Evolutionary conservation across 2,113 vertebrate species (phyloP), one percentile per base, ranked within the genome.

Genomic region (Atherinomorus stipes): DNA sequence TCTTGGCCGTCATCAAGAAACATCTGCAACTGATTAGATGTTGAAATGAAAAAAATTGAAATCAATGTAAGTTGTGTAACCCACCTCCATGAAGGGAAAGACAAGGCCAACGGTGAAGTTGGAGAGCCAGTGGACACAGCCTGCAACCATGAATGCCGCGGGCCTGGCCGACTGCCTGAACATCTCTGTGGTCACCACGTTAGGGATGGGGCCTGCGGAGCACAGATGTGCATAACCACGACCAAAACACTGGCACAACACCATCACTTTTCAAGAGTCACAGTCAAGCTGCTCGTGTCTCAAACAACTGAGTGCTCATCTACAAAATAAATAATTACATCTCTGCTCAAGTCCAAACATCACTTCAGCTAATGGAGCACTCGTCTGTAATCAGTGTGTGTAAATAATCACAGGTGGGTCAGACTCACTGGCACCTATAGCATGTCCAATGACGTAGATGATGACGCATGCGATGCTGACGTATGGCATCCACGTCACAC

Each of bases 151-250:
- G 93, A 95, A 99, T 0, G 98, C 97, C 0, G 96, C 90, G 0
- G 97, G 93, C 12, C 97, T 92, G n/a, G 97, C 96, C 0, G 96
- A 95, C 91, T 99, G 97, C 67, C 97, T 92, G 92, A 99, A 99
- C 93, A 98, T 95, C 93, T 99, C 97, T 0, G 95, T 96, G 83
- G 96, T 95, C 58, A 97, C 83, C 86, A 98, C 94, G 0, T 88
- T 91, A 0, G 97, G 96, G 71, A 99, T 95, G 0, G 97, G 93
- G 80, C 97, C 97, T 98, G 79, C 28, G 68, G 51, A 67, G 28
- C 62, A 64, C 25, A 21, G 64, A 68, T 15, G 37, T 9, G 16
- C 21, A 86, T 34, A 71, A 71, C 12, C 54, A 42, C 68, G 52
- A 73, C 28, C 47, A 42, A 80, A 79, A 85, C 81, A 79, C 18